A percentile compares a stretch with the other conserved stretches of the same genome.
phyloP scores from a whole-genome alignment of 2,113 vertebrate species.

The Gallinago undulata region DNA sequence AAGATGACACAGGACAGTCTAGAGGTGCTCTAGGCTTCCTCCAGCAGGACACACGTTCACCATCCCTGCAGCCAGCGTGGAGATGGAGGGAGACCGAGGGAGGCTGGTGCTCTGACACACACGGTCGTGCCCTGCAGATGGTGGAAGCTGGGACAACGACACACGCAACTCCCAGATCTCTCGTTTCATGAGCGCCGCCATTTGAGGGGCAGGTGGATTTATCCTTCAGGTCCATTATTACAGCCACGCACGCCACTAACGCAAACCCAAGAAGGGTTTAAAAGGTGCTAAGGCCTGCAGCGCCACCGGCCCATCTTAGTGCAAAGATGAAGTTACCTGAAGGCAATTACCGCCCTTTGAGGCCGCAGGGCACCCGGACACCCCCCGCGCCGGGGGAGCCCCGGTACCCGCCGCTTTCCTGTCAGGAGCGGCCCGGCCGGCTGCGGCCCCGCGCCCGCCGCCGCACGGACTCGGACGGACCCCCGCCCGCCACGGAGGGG shows the following conservation, averaged over 20 bases:
- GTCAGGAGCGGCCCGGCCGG: fast-evolving
- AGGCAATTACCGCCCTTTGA: fast-evolving
- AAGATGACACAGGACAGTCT: not conserved
- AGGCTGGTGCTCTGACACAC: not conserved
- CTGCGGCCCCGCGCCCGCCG: not conserved
- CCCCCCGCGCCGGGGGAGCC: no score
- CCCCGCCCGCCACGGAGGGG: not conserved
- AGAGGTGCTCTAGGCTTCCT: fast-evolving
- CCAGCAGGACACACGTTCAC: fast-evolving
- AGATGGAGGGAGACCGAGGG: no score
- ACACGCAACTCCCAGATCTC: fast-evolving
- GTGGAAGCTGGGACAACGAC: not conserved
- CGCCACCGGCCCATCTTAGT: no score
- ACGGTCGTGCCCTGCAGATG: fast-evolving
- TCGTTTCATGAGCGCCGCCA: fast-evolving
- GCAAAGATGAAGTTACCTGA: not conserved
- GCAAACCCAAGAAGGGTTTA: not conserved
- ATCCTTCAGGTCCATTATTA: fast-evolving
- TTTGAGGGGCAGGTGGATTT: not conserved
- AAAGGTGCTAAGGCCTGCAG: fast-evolving
- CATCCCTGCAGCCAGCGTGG: fast-evolving
- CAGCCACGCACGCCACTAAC: fast-evolving
- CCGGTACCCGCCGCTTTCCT: not conserved
- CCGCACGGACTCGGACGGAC: not conserved
- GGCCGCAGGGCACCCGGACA: fast-evolving